These are phyloP conservation scores for Anolis carolinensis DNA, from an alignment of 2,113 vertebrate species.

Conservation along the genomic window DNA sequence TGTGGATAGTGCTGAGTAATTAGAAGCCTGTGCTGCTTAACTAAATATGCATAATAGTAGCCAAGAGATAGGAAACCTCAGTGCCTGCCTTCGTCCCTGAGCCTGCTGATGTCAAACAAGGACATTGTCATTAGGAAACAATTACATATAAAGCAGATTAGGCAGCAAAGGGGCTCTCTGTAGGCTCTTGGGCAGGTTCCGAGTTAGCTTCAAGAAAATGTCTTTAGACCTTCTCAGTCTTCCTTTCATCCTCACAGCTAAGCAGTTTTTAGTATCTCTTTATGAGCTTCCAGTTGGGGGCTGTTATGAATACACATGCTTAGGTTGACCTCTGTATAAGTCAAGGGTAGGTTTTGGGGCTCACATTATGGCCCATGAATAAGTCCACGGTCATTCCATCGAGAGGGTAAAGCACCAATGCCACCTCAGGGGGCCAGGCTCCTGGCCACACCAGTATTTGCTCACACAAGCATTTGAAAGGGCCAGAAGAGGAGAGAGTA, in stretches of 20 bases:
- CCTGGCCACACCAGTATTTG: no score
- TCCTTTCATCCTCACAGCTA: conserved; percentile 44
- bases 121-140: conserved; percentile 56
- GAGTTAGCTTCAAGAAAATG: conserved; percentile 52
- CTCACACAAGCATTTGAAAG: no score
- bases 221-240: conserved; percentile 43
- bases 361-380: no score
- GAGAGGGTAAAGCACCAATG: no score
- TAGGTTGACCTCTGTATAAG: no score
- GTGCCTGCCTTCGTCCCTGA: conserved; percentile 27
- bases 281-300: conserved; percentile 30
- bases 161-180: conserved; percentile 44
- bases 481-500: no score
- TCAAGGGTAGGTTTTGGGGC: no score
- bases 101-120: conserved; percentile 37
- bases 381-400: no score
- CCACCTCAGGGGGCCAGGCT: no score
- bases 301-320: neutral
- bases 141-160: conserved; percentile 62
- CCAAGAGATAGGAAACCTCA: conserved; percentile 30
- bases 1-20: neutral
- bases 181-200: conserved; percentile 53
- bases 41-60: neutral
- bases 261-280: conserved; percentile 46
- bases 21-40: neutral